Percentiles rank a stretch among this genome's conserved stretches.
phyloP scores from a whole-genome alignment of 2,797 vertebrate genomes.

The Pseudochirops cupreus region DNA sequence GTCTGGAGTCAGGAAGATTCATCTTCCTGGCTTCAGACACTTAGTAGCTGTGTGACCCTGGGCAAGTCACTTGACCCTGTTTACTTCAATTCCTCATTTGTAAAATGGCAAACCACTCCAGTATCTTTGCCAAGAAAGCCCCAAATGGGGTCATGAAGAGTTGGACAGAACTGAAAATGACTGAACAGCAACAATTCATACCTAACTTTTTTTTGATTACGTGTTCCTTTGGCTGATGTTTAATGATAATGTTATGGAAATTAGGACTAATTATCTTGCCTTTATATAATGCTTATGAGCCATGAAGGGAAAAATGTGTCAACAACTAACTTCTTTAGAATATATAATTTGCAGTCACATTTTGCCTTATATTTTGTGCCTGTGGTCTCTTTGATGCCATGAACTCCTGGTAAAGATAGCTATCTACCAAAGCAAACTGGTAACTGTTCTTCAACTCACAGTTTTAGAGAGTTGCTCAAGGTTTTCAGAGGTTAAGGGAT shows the following conservation, averaged over 20 bases:
- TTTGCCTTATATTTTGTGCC: neutral
- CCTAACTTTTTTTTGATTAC: slow-evolving; percentile 4
- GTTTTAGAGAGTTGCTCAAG: neutral
- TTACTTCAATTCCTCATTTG: neutral
- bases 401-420: neutral
- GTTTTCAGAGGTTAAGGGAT: neutral
- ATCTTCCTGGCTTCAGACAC: neutral
- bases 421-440: neutral
- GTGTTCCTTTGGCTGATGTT: slow-evolving; percentile 27
- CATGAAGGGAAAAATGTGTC: neutral
- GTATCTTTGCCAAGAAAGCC: neutral
- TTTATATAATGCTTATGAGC: neutral
- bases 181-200: neutral
- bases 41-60: neutral
- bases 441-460: neutral
- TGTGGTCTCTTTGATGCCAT: neutral
- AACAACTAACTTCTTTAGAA: slow-evolving; percentile 23
- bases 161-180: neutral
- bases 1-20: neutral
- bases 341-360: neutral
- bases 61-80: neutral
- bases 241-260: slow-evolving; percentile 13
- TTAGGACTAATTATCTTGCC: slow-evolving; percentile 9
- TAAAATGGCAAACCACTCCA: neutral
- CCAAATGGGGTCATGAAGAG: neutral